These are phyloP conservation scores for Pygoscelis antarcticus DNA, from an alignment of 2,113 vertebrate species.

Conservation along the genomic window DNA sequence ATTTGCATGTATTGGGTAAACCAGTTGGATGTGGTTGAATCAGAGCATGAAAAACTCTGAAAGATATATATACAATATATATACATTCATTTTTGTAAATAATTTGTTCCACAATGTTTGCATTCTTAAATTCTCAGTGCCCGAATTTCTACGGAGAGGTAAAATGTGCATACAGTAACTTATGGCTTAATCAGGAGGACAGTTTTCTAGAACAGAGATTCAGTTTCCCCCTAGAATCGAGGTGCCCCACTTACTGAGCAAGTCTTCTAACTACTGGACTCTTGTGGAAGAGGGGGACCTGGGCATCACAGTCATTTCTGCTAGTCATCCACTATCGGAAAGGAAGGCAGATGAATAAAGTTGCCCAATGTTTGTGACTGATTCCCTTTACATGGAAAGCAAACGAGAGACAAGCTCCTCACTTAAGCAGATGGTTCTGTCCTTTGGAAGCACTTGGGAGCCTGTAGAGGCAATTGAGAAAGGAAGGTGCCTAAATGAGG, in stretches of 20 bases:
- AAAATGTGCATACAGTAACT: neutral
- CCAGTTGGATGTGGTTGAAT: neutral
- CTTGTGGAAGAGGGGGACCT: neutral
- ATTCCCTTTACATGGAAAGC: neutral
- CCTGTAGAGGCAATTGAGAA: neutral
- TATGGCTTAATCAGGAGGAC: neutral
- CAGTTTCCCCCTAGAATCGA: neutral
- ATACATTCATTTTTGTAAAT: neutral
- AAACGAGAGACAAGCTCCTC: neutral
- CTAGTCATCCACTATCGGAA: neutral
- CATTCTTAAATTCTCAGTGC: neutral
- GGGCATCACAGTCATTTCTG: neutral
- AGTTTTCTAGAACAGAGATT: neutral
- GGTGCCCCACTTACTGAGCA: neutral
- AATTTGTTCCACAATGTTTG: neutral
- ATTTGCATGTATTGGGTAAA: neutral
- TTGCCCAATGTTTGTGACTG: neutral
- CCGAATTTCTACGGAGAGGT: neutral
- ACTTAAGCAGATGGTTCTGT: neutral
- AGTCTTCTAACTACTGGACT: neutral
- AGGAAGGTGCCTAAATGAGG: neutral
- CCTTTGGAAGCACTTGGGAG: conserved; percentile 8
- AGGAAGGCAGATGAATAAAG: neutral
- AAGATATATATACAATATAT: too few relatives aligned
- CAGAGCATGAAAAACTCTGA: neutral